Conservation (phyloP, 2,888 invertebrate genomes). For the Campopleginae sp. region DNA sequence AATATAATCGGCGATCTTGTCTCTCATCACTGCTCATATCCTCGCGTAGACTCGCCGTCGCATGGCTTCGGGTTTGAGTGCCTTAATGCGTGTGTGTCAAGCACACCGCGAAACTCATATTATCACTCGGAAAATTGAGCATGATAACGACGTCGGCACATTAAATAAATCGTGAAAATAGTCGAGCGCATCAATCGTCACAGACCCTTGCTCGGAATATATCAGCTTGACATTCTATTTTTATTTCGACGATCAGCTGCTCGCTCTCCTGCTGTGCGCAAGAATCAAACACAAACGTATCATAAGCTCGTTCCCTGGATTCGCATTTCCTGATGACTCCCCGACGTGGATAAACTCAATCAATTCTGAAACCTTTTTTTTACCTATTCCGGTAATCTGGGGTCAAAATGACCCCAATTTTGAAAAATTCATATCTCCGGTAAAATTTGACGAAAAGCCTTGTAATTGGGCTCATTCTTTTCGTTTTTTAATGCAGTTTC, state of each 20-base stretch:
- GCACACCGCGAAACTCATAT: neutral
- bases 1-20: conserved; percentile 12
- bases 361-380: too few relatives aligned
- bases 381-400: too few relatives aligned
- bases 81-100: neutral
- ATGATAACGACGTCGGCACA: conserved; percentile 21
- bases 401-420: too few relatives aligned
- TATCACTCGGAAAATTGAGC: neutral
- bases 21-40: conserved; percentile 23
- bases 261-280: conserved; percentile 59
- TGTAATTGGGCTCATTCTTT: too few relatives aligned
- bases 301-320: neutral
- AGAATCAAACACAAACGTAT: conserved; percentile 14
- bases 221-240: conserved; percentile 73
- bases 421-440: too few relatives aligned
- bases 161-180: conserved; percentile 52
- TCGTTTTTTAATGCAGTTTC: too few relatives aligned
- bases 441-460: too few relatives aligned
- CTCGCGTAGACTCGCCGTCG: conserved; percentile 25
- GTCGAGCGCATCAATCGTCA: conserved; percentile 13
- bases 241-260: conserved; percentile 74
- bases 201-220: conserved; percentile 53
- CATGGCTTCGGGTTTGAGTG: neutral
- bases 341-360: neutral
- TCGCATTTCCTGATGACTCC: neutral